Conservation (phyloP, 2,113 vertebrate genomes). For the Naja naja region DNA sequence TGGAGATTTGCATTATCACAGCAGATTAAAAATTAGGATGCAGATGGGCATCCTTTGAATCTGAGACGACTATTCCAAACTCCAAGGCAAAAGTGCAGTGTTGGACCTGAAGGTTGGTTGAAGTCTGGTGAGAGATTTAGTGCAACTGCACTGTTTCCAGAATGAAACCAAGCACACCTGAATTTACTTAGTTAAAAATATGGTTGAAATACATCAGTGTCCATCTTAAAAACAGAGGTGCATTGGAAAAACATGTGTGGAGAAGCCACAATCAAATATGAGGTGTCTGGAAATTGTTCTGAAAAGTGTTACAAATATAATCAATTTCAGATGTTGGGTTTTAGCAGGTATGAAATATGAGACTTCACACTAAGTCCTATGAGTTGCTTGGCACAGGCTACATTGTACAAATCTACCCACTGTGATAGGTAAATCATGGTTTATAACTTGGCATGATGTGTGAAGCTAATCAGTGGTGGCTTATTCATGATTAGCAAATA, state of each 20-base stretch:
- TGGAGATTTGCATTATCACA: not conserved
- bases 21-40: not conserved
- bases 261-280: not conserved
- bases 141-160: not conserved
- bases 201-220: not conserved
- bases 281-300: not conserved
- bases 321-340: not conserved
- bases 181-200: not conserved
- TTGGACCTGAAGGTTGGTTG: not conserved
- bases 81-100: not conserved
- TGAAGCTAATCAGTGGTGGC: not conserved
- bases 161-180: not conserved
- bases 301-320: not conserved
- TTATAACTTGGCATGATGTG: not conserved
- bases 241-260: not conserved
- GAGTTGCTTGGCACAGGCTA: not conserved
- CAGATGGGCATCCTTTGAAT: not conserved
- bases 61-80: not conserved
- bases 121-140: not conserved
- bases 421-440: not conserved
- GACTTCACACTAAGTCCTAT: not conserved
- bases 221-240: not conserved
- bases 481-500: not conserved
- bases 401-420: not conserved
- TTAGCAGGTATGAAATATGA: not conserved